These are phyloP conservation scores for Zaprionus ghesquierei DNA, from an alignment of 1,140 invertebrate species.

Conservation along the genomic window DNA sequence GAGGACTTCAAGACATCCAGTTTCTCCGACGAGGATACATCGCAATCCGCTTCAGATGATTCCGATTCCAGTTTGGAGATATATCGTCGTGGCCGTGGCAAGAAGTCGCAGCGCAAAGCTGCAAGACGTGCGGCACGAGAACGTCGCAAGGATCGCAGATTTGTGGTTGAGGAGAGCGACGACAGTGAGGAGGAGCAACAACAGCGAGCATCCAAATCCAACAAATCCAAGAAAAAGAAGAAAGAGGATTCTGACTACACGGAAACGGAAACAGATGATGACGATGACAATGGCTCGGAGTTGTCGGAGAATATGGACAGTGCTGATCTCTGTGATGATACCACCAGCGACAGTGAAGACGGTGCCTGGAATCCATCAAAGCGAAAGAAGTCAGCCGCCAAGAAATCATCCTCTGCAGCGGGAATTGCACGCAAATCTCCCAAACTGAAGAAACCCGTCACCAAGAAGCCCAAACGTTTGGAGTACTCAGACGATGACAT, in stretches of 20 bases:
- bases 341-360: constrained; percentile 73
- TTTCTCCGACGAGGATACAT: constrained; percentile 71
- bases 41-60: constrained; percentile 65
- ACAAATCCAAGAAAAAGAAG: constrained; percentile 70
- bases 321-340: constrained; percentile 83
- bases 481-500: constrained; percentile 79
- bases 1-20: constrained; percentile 91
- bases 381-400: constrained; percentile 61
- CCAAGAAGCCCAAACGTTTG: constrained; percentile 64
- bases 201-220: constrained; percentile 43
- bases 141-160: constrained; percentile 73
- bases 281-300: constrained; percentile 84
- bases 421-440: constrained; percentile 65
- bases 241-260: constrained; percentile 81
- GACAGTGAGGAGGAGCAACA: constrained; percentile 63
- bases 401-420: constrained; percentile 43
- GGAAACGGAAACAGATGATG: constrained; percentile 84
- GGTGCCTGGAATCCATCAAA: constrained; percentile 74
- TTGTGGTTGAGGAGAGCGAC: constrained; percentile 78
- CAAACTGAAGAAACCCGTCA: constrained; percentile 60
- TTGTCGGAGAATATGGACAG: constrained; percentile 85
- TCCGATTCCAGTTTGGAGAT: constrained; percentile 77
- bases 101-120: constrained; percentile 65
- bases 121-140: constrained; percentile 69
- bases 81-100: constrained; percentile 64